Evolutionary conservation across 2,113 vertebrate species (phyloP).

Genomic region (Rhombomys opimus): DNA sequence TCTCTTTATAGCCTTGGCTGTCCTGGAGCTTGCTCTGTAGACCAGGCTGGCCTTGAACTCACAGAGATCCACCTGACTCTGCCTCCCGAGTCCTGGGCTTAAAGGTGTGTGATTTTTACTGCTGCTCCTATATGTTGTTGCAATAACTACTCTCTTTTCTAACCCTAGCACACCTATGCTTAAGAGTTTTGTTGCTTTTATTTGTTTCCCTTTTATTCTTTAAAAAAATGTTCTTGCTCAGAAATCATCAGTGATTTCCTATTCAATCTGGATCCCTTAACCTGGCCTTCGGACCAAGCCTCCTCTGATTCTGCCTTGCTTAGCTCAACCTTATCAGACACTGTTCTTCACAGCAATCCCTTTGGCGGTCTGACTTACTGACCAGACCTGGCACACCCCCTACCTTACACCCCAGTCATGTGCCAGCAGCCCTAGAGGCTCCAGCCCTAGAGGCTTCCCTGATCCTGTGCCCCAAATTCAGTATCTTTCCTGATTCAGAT

Average conservation of each 20-base stretch:
- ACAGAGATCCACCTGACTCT: no score
- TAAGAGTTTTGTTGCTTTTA: not conserved
- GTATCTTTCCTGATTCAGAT: not conserved
- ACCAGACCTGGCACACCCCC: not conserved
- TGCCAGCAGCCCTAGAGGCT: not conserved
- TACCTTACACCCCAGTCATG: not conserved
- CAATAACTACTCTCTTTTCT: not conserved
- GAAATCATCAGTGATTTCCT: not conserved
- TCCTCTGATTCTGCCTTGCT: not conserved
- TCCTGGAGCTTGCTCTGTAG: no score
- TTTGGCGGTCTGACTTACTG: not conserved
- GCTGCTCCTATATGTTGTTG: not conserved
- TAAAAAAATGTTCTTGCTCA: not conserved
- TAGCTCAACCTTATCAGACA: not conserved
- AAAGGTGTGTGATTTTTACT: not conserved
- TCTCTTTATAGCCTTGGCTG: no score
- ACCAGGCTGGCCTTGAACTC: no score
- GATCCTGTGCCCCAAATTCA: not conserved
- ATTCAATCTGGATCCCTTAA: slow-evolving; percentile 4
- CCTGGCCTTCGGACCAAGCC: not conserved
- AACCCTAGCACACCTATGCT: not conserved
- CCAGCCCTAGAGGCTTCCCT: not conserved
- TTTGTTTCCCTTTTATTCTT: not conserved
- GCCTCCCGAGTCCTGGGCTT: no score
- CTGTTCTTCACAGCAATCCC: not conserved